phyloP scores from a whole-genome alignment of 2,797 vertebrate genomes.

The Danio jaintianensis region DNA sequence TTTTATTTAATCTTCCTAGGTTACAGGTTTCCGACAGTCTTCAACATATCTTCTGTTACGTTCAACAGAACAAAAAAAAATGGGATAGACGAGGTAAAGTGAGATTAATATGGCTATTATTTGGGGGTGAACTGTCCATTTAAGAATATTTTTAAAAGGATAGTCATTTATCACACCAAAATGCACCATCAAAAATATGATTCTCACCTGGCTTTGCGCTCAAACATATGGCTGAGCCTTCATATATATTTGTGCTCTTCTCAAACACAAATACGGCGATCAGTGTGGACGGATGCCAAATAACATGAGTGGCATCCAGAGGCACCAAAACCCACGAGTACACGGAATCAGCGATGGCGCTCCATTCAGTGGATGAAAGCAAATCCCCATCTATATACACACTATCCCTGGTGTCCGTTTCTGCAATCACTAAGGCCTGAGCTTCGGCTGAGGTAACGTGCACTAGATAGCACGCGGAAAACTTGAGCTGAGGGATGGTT shows the following conservation, averaged over 20 bases:
- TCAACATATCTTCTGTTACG: too few relatives aligned
- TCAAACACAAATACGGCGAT: conserved; percentile 70
- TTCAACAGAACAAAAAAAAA: too few relatives aligned
- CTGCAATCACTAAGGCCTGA: conserved; percentile 59
- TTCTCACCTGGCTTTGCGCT: conserved; percentile 69
- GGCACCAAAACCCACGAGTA: neutral
- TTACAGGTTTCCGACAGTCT: too few relatives aligned
- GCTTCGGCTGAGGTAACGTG: accelerated
- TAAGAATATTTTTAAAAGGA: too few relatives aligned
- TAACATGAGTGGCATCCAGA: accelerated
- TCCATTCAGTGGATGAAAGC: conserved; percentile 24
- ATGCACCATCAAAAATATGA: neutral
- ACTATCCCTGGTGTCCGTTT: neutral
- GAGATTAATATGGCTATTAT: too few relatives aligned
- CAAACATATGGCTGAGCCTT: conserved; percentile 68
- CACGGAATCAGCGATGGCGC: neutral
- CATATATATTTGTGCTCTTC: neutral
- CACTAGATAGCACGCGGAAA: conserved; percentile 68
- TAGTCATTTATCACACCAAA: too few relatives aligned
- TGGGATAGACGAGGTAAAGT: too few relatives aligned
- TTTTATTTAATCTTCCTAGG: too few relatives aligned
- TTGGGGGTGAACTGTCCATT: too few relatives aligned
- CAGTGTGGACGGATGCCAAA: conserved; percentile 71
- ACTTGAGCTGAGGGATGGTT: conserved; percentile 65
- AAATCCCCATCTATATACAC: accelerated